phyloP scores from a whole-genome alignment of 2,888 invertebrate genomes.

The Cantharis lateralis region DNA sequence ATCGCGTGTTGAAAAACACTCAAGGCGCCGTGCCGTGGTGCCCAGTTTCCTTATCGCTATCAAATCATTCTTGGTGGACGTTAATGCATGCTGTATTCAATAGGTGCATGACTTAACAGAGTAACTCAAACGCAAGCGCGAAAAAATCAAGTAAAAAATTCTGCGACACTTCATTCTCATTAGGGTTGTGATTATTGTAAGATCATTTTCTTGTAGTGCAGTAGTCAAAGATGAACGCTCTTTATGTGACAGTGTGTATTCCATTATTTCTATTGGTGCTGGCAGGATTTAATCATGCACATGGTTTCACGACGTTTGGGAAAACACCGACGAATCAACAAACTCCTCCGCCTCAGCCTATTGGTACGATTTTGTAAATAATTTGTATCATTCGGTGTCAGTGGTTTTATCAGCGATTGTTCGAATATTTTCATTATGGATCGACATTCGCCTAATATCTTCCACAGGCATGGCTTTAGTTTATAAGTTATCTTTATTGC shows the following conservation, averaged over 20 bases:
- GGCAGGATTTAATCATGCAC: constrained; percentile 56
- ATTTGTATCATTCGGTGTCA: constrained; percentile 31
- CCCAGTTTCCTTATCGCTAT: constrained; percentile 49
- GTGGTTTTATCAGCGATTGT: constrained; percentile 9
- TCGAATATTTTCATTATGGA: constrained; percentile 32
- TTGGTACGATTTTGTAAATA: constrained; percentile 42
- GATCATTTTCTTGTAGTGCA: constrained; percentile 37
- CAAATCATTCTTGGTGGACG: constrained; percentile 48
- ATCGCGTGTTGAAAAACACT: constrained; percentile 49
- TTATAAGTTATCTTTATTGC: constrained; percentile 25
- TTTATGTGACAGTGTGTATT: constrained; percentile 58
- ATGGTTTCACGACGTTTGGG: constrained; percentile 55
- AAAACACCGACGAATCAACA: constrained; percentile 47
- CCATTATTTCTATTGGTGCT: constrained; percentile 58
- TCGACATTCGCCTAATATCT: constrained; percentile 38
- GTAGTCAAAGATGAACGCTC: constrained; percentile 49
- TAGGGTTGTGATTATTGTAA: constrained; percentile 46
- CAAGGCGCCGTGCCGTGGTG: constrained; percentile 49
- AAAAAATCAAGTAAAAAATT: constrained; percentile 29
- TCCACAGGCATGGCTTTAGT: constrained; percentile 19
- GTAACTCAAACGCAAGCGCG: constrained; percentile 33
- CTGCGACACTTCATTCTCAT: constrained; percentile 42
- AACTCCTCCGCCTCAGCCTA: constrained; percentile 39
- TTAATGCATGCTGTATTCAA: constrained; percentile 47
- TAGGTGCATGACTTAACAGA: constrained; percentile 48